These are phyloP conservation scores for Lycaena phlaeas DNA, from an alignment of 2,888 invertebrate genomes.

Conservation along the genomic window DNA sequence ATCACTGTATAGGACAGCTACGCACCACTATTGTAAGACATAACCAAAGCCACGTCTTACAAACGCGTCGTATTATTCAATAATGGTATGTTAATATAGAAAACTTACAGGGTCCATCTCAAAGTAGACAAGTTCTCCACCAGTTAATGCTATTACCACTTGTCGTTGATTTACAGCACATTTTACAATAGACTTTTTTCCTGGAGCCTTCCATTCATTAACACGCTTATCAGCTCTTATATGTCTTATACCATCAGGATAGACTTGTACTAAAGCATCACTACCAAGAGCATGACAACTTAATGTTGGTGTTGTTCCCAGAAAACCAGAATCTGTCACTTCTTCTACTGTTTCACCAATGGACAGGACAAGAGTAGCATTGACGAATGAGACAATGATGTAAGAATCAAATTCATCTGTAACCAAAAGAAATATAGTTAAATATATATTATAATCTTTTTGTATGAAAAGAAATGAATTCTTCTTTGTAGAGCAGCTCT, in stretches of 20 bases:
- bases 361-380: constrained; percentile 96
- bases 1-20: constrained; percentile 66
- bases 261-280: constrained; percentile 98
- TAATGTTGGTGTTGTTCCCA: constrained; percentile 98
- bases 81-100: constrained; percentile 12
- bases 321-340: constrained; percentile 99
- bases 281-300: constrained; percentile 98
- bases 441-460: constrained; percentile 13
- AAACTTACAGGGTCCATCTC: constrained; percentile 97
- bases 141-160: constrained; percentile 97
- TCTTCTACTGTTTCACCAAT: constrained; percentile 99
- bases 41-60: constrained; percentile 37
- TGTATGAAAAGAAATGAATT: constrained; percentile 22
- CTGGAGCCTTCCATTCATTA: constrained; percentile 99
- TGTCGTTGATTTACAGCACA: constrained; percentile 99
- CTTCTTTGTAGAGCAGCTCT: constrained; percentile 38
- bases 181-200: constrained; percentile 96
- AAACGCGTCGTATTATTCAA: constrained; percentile 41
- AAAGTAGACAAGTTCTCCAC: constrained; percentile 98
- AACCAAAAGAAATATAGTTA: constrained; percentile 72
- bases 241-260: constrained; percentile 98
- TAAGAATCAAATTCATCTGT: constrained; percentile 98
- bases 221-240: constrained; percentile 98
- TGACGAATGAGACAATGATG: constrained; percentile 99
- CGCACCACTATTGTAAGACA: constrained; percentile 44